phyloP scores from a whole-genome alignment of 2,113 vertebrate species.

The Sinocyclocheilus grahami region DNA sequence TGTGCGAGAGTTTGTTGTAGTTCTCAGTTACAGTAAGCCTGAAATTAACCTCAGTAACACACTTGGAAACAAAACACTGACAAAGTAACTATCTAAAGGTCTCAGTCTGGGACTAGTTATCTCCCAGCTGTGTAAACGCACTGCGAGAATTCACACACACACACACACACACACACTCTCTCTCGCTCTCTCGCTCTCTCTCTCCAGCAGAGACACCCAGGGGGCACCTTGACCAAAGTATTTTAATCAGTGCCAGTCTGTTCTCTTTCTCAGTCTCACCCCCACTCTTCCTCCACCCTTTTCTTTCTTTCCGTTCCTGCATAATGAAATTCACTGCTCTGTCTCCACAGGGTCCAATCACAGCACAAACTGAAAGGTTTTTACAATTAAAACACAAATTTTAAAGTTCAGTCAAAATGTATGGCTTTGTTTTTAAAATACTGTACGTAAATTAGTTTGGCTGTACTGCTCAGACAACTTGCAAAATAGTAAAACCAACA shows the following conservation, averaged over 20 bases:
- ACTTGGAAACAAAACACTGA: neutral
- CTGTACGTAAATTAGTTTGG: no score
- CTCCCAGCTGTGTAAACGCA: no score
- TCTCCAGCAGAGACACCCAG: conserved; percentile 20
- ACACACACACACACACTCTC: conserved; percentile 1
- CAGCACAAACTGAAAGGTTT: neutral
- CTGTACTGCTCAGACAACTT: no score
- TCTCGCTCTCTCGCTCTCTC: no score
- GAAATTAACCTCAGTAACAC: neutral
- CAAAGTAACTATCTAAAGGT: neutral
- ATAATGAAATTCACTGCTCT: conserved; percentile 2
- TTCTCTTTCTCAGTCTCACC: neutral
- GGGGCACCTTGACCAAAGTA: conserved; percentile 42
- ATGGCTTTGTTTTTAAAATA: no score
- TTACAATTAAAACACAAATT: neutral
- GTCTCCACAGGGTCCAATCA: neutral
- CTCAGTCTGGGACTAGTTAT: conserved; percentile 48
- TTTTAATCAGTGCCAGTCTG: conserved; percentile 58
- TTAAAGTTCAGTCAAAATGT: no score
- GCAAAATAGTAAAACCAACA: no score
- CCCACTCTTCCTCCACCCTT: neutral
- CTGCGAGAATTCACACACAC: no score
- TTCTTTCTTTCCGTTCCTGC: neutral
- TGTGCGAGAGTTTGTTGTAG: neutral
- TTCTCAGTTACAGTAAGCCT: neutral